Base-by-base conservation (phyloP, 2,113 vertebrate species). In the Sardina pilchardus region DNA sequence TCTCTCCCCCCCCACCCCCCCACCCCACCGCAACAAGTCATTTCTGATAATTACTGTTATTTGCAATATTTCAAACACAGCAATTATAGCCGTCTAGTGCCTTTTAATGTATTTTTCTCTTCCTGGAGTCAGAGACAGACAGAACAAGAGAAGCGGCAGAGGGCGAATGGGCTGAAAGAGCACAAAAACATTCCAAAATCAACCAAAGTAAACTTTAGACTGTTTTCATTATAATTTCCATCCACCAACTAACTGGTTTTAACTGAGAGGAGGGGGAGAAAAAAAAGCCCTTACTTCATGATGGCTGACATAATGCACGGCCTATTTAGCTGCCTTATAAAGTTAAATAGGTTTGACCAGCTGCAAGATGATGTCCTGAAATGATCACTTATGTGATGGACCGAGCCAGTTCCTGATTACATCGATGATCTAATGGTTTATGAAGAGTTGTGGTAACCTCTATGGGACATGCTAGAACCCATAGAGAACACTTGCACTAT, bases 21-120 rank as follows among this genome's bases (percentile, higher is more conserved):
- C n/a, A n/a, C 26, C 63, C 92, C 90, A 92, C 88, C 26, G 90
- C 89, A 94, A 93, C 92, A 93, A 94, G 92, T 94, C 92, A 93
- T 94, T 94, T 94, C 92, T 94, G 91, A 89, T 95, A 95, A 95
- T 95, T 94, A 94, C 90, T 92, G 94, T 95, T 94, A 95, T 95
- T 95, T 94, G 92, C 93, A 91, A 91, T 89, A 88, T 83, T 92
- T 91, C 91, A 89, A 87, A 89, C 92, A 88, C 92, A 93, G 91
- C 93, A 94, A 95, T 95, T 94, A 95, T 89, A 90, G 86, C 86
- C 87, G 94, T 94, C 93, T 93, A 91, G 91, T 90, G 90, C 90
- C 85, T 93, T 92, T 93, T 88, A 87, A 89, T 87, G 85, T 86
- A 88, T 89, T 89, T 17, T 89, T 43, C 86, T 30, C 63, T 71